phyloP scores from a whole-genome alignment of 2,888 invertebrate genomes.

The Zaprionus bogoriensis region DNA sequence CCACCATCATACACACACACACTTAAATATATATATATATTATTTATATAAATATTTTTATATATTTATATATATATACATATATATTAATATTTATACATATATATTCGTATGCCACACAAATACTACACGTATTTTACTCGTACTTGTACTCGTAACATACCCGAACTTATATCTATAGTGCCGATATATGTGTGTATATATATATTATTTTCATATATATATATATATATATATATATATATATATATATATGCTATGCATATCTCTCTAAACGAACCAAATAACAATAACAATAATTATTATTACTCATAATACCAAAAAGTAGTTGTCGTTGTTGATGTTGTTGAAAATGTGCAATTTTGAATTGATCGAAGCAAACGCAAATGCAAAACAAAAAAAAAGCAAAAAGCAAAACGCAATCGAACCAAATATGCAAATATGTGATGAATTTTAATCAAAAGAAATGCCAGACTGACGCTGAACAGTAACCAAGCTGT shows the following conservation, averaged over 20 bases:
- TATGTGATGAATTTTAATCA: constrained; percentile 59
- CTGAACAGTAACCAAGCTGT: constrained; percentile 37
- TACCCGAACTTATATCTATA: constrained; percentile 27
- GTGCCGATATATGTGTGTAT: constrained; percentile 37
- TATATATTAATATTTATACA: constrained; percentile 9
- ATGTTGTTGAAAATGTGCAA: constrained; percentile 82
- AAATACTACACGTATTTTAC: constrained; percentile 28
- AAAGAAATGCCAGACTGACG: constrained; percentile 57
- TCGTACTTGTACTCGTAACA: constrained; percentile 36
- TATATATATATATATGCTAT: constrained; percentile 30
- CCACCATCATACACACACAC: constrained; percentile 29
- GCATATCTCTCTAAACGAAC: constrained; percentile 51
- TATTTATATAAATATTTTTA: constrained; percentile 32
- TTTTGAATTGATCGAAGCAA: constrained; percentile 69
- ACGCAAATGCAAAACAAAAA: constrained; percentile 22
- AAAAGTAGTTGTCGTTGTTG: constrained; percentile 82
- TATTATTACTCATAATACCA: constrained; percentile 72
- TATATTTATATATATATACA: constrained; percentile 33
- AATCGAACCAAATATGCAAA: constrained; percentile 22
- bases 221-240: constrained; percentile 20
- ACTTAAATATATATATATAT: constrained; percentile 33
- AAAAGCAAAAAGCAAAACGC: too few species aligned
- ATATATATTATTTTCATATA: constrained; percentile 15
- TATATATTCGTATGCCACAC: constrained; percentile 12
- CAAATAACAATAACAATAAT: constrained; percentile 63